A percentile compares a stretch with the other conserved stretches of the same genome.
Conservation (phyloP, 2,797 vertebrate genomes). For the Tadarida brasiliensis region DNA sequence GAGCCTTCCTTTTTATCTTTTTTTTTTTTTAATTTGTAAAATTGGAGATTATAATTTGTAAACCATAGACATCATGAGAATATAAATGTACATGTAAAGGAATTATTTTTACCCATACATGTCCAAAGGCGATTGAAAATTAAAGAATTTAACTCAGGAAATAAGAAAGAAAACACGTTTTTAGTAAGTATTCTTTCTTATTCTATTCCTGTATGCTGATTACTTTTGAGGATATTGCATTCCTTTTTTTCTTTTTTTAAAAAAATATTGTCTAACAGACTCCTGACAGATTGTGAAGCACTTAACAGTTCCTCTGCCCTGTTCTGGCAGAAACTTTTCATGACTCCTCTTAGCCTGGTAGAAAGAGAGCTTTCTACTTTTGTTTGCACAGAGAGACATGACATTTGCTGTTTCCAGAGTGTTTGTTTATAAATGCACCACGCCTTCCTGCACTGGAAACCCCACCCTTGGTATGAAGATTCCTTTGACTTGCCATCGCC, state of each 20-base stretch:
- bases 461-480: conserved; percentile 37
- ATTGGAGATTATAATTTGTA: not conserved
- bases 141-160: not conserved
- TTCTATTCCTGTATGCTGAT: not conserved
- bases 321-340: not conserved
- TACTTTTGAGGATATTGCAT: not conserved
- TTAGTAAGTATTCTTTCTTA: not conserved
- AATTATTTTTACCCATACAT: not conserved
- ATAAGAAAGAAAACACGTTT: not conserved
- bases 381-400: not conserved
- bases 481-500: not conserved
- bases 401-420: not conserved
- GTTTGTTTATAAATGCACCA: conserved; percentile 6
- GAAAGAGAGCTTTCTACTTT: conserved; percentile 31
- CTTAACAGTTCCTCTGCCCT: not conserved
- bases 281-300: not conserved
- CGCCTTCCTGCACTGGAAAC: not conserved
- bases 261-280: not conserved
- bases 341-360: not conserved
- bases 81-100: not conserved
- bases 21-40: not conserved
- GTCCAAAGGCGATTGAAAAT: not conserved
- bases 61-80: not conserved
- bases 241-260: not conserved
- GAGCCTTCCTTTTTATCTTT: not conserved